phyloP scores from a whole-genome alignment of 23 tunicate genomes.

The Clavelina lepadiformis region DNA sequence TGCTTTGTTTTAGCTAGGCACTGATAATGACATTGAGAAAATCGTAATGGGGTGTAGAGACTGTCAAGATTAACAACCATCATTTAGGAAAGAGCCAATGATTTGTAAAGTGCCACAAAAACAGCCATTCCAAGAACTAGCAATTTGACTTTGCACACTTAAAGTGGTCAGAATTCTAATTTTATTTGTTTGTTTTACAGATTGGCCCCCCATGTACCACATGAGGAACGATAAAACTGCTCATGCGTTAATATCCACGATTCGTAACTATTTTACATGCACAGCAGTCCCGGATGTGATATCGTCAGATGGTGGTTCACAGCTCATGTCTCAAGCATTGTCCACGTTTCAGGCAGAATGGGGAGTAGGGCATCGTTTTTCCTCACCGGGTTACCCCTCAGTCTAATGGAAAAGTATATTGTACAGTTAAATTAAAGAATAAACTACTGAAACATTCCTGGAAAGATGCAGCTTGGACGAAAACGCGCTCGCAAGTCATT shows the following conservation, averaged over 20 bases:
- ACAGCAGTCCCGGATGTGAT: slow-evolving; percentile 12
- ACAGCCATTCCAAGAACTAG: slow-evolving; percentile 13
- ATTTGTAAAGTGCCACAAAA: background rate
- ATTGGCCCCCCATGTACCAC: background rate
- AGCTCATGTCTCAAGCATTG: background rate
- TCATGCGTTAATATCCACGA: background rate
- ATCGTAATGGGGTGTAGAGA: background rate
- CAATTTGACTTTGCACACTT: slow-evolving; percentile 7
- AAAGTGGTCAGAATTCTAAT: background rate
- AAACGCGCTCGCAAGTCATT: slow-evolving; percentile 4
- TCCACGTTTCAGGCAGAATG: background rate
- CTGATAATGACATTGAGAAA: slow-evolving; percentile 5
- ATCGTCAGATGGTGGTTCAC: slow-evolving; percentile 14
- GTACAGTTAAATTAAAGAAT: background rate
- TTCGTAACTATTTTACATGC: slow-evolving; percentile 7
- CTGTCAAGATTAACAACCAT: slow-evolving; percentile 9
- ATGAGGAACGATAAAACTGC: slow-evolving; percentile 1
- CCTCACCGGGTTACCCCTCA: slow-evolving; percentile 8
- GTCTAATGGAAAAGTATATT: slow-evolving; percentile 10
- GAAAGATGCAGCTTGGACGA: background rate
- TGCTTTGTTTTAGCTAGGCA: slow-evolving; percentile 10
- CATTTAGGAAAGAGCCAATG: slow-evolving; percentile 6
- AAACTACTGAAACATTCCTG: too few relatives aligned
- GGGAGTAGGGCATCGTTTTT: slow-evolving; percentile 10
- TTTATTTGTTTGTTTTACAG: background rate